These are phyloP conservation scores for Caradrina kadenii DNA, from an alignment of 2,888 invertebrate genomes.

Conservation along the genomic window DNA sequence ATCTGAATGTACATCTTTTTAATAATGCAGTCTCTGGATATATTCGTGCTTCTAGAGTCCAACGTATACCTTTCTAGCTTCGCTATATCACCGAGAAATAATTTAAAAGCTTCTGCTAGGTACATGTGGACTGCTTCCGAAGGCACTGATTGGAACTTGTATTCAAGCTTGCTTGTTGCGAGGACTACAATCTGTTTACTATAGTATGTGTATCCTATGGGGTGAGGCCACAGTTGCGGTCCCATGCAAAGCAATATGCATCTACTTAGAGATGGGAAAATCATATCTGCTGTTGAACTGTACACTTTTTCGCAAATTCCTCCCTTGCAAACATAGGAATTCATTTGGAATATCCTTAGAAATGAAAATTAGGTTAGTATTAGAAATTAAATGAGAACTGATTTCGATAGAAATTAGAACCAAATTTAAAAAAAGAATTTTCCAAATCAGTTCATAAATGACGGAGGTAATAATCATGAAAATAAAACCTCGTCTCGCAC, in stretches of 20 bases:
- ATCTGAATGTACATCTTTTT: constrained; percentile 84
- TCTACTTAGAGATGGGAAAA: constrained; percentile 89
- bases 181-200: constrained; percentile 91
- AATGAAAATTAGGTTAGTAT: background rate
- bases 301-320: constrained; percentile 75
- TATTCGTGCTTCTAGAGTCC: constrained; percentile 56
- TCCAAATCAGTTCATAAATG: too few relatives aligned
- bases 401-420: too few relatives aligned
- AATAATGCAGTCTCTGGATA: constrained; percentile 63
- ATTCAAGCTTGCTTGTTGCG: constrained; percentile 88
- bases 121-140: constrained; percentile 75
- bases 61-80: constrained; percentile 83
- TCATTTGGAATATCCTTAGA: constrained; percentile 50
- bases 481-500: too few relatives aligned
- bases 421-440: too few relatives aligned
- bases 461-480: too few relatives aligned
- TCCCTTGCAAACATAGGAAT: constrained; percentile 74
- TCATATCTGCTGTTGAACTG: constrained; percentile 61
- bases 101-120: constrained; percentile 84
- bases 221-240: constrained; percentile 94
- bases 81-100: constrained; percentile 86
- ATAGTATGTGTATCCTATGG: constrained; percentile 92
- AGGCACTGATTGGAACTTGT: constrained; percentile 82
- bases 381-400: too few relatives aligned
- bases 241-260: constrained; percentile 93